Conservation (phyloP, 2,888 invertebrate genomes). For the Melolontha melolontha region DNA sequence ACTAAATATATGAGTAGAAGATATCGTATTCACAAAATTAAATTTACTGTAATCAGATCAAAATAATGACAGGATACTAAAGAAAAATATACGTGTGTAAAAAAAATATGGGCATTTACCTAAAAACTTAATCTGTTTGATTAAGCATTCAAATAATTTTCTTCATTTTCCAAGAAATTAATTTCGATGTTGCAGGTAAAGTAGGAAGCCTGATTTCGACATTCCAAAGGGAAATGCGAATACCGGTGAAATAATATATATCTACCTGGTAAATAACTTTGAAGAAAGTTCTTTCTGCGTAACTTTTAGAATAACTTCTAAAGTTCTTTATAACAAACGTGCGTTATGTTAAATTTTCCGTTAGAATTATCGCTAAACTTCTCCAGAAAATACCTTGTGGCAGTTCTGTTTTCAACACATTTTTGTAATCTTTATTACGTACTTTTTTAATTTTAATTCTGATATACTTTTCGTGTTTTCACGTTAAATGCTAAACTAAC, state of each 20-base stretch:
- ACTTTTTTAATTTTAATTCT: not conserved
- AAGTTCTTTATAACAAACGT: not conserved
- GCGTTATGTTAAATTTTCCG: conserved; percentile 22
- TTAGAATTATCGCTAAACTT: conserved; percentile 25
- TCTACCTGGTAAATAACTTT: conserved; percentile 13
- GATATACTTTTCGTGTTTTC: too few species aligned
- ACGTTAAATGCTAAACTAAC: too few species aligned
- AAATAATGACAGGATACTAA: too few species aligned
- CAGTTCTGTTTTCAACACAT: conserved; percentile 19
- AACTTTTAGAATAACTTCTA: conserved; percentile 19
- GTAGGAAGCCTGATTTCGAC: not conserved
- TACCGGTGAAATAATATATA: conserved; percentile 7
- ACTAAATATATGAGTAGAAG: too few species aligned
- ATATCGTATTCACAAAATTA: too few species aligned
- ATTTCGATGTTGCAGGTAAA: too few species aligned
- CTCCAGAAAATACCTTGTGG: not conserved
- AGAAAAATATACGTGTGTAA: too few species aligned
- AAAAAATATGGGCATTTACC: too few species aligned
- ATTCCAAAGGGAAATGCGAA: not conserved
- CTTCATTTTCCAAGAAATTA: too few species aligned
- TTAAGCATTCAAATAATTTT: too few species aligned
- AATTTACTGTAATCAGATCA: too few species aligned
- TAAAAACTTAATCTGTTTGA: too few species aligned
- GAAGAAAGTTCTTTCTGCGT: conserved; percentile 6
- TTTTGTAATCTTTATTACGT: conserved; percentile 16